Base-by-base conservation (phyloP, 1,140 invertebrate genomes). In the Asobara japonica region DNA sequence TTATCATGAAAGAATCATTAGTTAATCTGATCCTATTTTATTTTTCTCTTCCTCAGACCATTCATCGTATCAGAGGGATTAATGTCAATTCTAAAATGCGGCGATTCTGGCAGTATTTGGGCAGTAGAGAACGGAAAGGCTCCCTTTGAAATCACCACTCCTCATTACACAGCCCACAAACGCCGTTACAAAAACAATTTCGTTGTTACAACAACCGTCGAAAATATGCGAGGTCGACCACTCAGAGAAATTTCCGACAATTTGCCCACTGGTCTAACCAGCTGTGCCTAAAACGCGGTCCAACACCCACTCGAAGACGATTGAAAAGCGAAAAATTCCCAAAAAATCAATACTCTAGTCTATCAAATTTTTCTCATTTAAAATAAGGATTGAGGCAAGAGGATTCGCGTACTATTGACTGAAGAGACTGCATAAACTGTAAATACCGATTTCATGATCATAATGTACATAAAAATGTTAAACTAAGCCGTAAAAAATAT, bases 81-180 rank as follows among this genome's bases (percentile, higher is more conserved):
- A 77, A 85, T 89, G 77, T 84, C 81, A 0, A 77, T 89, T 29
- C 85, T 90, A 31, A 82, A 80, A 13, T 70, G 80, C 8, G 87
- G 85, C 13, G 81, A 83, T 66, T 86, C 84, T 61, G 89, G 89
- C 2, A 88, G 87, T 68, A 83, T 89, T 31, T 90, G 89, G 89
- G 88, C 89, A 1, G 80, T 85, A 8, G 89, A 90, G 73, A 89
- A 83, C 62, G 87, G 86, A 3, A 67, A 83, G 31, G 78, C 82
- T 13, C 83, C 88, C 0, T 89, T 88, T 73, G 88, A 90, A 74
- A 83, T 89, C 20, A 75, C 75, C n/a, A 83, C 88, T 48, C 88
- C 89, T 0, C 78, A 87, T 68, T 82, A 79, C 25, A 72, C 75
- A 29, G 77, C 71, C 66, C 60, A 84, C 45, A 80, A 81, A 7